A percentile compares a stretch with the other conserved stretches of the same genome.
phyloP scores from a whole-genome alignment of 2,888 invertebrate genomes.

The Sceliomorpha sp. region DNA sequence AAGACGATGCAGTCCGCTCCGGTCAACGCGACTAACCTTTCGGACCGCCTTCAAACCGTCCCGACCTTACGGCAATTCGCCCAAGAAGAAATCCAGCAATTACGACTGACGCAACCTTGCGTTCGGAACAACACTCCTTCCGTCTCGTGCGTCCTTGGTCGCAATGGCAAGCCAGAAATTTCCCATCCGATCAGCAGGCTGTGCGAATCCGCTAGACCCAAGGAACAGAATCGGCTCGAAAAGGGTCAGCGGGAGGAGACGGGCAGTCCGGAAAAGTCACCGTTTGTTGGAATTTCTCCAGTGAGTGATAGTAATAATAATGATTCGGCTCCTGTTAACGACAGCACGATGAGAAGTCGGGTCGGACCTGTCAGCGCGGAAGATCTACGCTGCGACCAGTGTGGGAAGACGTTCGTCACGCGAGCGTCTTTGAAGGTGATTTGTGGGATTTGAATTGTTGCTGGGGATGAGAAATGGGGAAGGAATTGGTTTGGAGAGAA shows the following conservation, averaged over 20 bases:
- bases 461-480: too few relatives aligned
- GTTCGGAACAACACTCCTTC: not conserved
- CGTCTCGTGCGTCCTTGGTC: not conserved
- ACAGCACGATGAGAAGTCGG: conserved; percentile 9
- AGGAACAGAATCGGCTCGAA: conserved; percentile 17
- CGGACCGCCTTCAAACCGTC: conserved; percentile 1
- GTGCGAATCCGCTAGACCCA: conserved; percentile 60
- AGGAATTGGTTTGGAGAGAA: too few relatives aligned
- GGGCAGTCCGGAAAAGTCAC: conserved; percentile 48
- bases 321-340: conserved; percentile 1
- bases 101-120: conserved; percentile 9
- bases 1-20: conserved; percentile 9
- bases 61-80: not conserved
- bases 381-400: conserved; percentile 76
- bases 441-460: too few relatives aligned
- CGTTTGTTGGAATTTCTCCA: conserved; percentile 54
- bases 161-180: conserved; percentile 61
- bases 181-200: conserved; percentile 72
- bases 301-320: conserved; percentile 33
- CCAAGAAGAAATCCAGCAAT: conserved; percentile 8
- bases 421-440: conserved; percentile 78
- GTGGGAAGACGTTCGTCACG: conserved; percentile 78
- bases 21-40: conserved; percentile 3
- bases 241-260: not conserved
- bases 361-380: conserved; percentile 36